Percentiles rank a stretch among this genome's conserved stretches.
Conservation (phyloP, 2,113 vertebrate genomes). For the Noturus placidus region DNA sequence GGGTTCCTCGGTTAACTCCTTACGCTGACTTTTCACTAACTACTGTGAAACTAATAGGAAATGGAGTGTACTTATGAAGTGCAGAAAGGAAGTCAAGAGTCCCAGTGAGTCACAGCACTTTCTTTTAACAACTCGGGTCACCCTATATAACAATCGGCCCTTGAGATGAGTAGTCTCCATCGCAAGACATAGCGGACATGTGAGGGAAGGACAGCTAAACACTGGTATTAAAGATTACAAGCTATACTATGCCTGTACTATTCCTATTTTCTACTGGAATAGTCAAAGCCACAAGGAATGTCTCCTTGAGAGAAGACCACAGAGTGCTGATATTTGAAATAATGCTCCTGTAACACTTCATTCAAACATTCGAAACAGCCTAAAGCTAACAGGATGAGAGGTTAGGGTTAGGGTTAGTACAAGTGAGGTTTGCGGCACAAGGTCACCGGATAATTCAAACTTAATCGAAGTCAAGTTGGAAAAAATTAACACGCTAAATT, state of each 20-base stretch:
- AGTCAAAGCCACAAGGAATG: neutral
- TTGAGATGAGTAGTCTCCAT: neutral
- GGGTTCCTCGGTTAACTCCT: neutral
- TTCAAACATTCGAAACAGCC: slow-evolving; percentile 13
- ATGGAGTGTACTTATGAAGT: neutral
- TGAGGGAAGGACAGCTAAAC: neutral
- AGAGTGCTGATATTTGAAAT: neutral
- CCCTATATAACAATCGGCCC: neutral
- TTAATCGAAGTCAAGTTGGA: slow-evolving; percentile 43
- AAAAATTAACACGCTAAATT: slow-evolving; percentile 45
- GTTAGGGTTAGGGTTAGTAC: too few relatives aligned
- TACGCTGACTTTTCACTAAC: neutral
- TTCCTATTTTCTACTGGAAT: neutral
- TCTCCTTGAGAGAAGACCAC: neutral
- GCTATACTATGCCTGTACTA: neutral
- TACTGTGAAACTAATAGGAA: neutral
- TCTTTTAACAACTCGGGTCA: neutral
- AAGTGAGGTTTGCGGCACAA: slow-evolving; percentile 40
- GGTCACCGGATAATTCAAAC: slow-evolving; percentile 45
- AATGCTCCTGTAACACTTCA: neutral
- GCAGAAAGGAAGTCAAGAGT: neutral
- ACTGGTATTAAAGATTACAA: neutral
- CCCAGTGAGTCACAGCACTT: neutral
- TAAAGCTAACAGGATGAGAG: neutral
- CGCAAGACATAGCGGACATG: neutral